Evolutionary conservation across 1,140 invertebrate species (phyloP).

Genomic region (Asbolus verrucosus): DNA sequence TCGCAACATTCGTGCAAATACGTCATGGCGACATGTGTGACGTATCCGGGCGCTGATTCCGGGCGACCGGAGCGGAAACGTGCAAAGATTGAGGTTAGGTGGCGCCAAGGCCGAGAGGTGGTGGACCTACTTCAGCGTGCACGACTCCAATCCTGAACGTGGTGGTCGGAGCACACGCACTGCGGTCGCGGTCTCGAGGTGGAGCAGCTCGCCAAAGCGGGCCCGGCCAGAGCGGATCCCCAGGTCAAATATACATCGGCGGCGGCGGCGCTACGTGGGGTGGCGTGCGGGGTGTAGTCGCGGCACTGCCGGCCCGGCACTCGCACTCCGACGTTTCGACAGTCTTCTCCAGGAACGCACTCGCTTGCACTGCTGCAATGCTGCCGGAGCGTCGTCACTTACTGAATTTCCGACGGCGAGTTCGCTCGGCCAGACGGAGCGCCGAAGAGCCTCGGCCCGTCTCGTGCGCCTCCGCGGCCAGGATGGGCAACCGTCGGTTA

Average conservation of each 20-base stretch:
- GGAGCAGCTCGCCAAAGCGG: slow-evolving; percentile 15
- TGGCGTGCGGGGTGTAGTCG: slow-evolving; percentile 5
- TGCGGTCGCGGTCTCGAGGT: not conserved
- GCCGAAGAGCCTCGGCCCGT: not conserved
- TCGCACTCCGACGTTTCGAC: slow-evolving; percentile 15
- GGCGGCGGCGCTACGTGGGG: not conserved
- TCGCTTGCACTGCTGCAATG: not conserved
- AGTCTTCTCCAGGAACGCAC: not conserved
- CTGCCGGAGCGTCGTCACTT: slow-evolving; percentile 35
- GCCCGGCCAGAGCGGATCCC: slow-evolving; percentile 27
- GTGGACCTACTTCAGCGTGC: not conserved
- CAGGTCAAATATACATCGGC: slow-evolving; percentile 26
- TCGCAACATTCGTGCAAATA: too few species aligned
- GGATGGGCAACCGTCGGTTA: slow-evolving; percentile 45
- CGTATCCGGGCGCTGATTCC: slow-evolving; percentile 11
- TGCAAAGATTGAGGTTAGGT: slow-evolving; percentile 44
- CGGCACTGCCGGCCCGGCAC: slow-evolving; percentile 8
- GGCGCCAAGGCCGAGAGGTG: slow-evolving; percentile 28
- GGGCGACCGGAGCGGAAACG: slow-evolving; percentile 32
- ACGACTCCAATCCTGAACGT: slow-evolving; percentile 6
- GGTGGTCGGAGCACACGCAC: not conserved
- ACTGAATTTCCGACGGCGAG: slow-evolving; percentile 30
- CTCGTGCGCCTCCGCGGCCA: slow-evolving; percentile 5
- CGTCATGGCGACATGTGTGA: slow-evolving; percentile 1
- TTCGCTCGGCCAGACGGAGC: slow-evolving; percentile 18